Evolutionary conservation across 2,888 invertebrate genomes (phyloP).

Genomic region (Heliconius ismenius): DNA sequence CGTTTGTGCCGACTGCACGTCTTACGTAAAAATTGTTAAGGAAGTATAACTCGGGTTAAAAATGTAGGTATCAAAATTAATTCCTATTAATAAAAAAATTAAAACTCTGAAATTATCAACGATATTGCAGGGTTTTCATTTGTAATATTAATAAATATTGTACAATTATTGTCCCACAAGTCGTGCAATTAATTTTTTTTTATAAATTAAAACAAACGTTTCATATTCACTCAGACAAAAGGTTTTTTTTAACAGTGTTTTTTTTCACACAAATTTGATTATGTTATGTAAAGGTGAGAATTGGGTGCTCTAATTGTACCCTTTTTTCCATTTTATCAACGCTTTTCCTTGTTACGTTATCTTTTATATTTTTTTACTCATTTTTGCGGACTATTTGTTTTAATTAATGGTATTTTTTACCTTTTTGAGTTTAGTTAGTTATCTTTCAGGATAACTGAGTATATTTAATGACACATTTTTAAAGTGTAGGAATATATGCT

Average conservation of each 20-base stretch:
- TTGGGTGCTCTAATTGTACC: constrained; percentile 14
- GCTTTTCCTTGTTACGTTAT: constrained; percentile 17
- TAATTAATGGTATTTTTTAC: constrained; percentile 17
- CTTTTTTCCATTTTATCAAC: constrained; percentile 22
- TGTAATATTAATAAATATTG: neutral
- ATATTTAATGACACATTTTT: neutral
- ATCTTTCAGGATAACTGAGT: neutral
- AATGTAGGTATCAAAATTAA: too few relatives aligned
- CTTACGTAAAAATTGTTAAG: neutral
- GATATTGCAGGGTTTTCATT: neutral
- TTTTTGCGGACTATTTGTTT: constrained; percentile 3
- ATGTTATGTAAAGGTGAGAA: constrained; percentile 23
- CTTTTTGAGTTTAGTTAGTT: constrained; percentile 4
- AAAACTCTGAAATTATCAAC: neutral
- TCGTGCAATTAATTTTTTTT: constrained; percentile 1
- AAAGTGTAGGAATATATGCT: neutral
- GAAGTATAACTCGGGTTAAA: too few relatives aligned
- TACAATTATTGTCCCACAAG: constrained; percentile 9
- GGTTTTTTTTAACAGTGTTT: neutral
- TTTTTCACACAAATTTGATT: constrained; percentile 25
- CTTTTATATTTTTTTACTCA: constrained; percentile 1
- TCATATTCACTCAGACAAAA: neutral
- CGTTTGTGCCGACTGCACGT: neutral
- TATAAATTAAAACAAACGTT: constrained; percentile 19
- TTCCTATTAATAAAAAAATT: too few relatives aligned